Percentiles rank a stretch among this genome's conserved stretches.
phyloP scores from a whole-genome alignment of 2,113 vertebrate genomes.

The Spilogale gracilis region DNA sequence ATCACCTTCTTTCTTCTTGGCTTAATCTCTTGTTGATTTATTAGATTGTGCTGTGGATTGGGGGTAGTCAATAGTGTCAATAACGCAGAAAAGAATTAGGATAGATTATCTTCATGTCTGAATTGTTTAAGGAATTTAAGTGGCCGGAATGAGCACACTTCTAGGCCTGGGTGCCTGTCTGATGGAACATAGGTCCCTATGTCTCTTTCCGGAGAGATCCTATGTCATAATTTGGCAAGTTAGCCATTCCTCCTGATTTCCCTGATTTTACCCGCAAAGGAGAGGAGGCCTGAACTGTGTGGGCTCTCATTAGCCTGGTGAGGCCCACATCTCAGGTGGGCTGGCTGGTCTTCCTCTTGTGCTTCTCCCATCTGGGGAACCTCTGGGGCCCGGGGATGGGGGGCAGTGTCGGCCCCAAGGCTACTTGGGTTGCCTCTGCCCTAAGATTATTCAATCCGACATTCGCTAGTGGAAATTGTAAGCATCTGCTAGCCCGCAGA shows the following conservation, averaged over 20 bases:
- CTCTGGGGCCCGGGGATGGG: fast-evolving
- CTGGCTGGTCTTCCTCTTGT: not conserved
- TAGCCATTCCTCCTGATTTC: not conserved
- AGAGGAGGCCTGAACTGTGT: not conserved
- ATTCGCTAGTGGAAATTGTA: not conserved
- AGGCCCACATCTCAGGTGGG: not conserved
- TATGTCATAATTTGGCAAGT: not conserved
- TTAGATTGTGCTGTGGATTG: slow-evolving; percentile 83
- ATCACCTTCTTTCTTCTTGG: slow-evolving; percentile 83
- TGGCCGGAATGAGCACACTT: slow-evolving; percentile 50
- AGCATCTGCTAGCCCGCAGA: slow-evolving; percentile 48
- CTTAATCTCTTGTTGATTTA: slow-evolving; percentile 87
- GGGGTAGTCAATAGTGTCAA: slow-evolving; percentile 84
- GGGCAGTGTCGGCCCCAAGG: fast-evolving
- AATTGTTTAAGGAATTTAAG: slow-evolving; percentile 80
- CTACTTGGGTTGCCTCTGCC: not conserved
- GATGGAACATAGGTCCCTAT: not conserved
- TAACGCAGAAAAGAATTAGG: slow-evolving; percentile 86
- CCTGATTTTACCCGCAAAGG: not conserved
- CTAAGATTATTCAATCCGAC: slow-evolving; percentile 57
- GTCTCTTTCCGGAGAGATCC: slow-evolving; percentile 43
- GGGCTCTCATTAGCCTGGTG: not conserved
- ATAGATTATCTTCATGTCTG: slow-evolving; percentile 84
- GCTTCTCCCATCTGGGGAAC: not conserved
- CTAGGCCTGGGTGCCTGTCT: slow-evolving; percentile 16